Evolutionary conservation across 2,113 vertebrate species (phyloP), one percentile per base, ranked within the genome.

Genomic region (Podilymbus podiceps): DNA sequence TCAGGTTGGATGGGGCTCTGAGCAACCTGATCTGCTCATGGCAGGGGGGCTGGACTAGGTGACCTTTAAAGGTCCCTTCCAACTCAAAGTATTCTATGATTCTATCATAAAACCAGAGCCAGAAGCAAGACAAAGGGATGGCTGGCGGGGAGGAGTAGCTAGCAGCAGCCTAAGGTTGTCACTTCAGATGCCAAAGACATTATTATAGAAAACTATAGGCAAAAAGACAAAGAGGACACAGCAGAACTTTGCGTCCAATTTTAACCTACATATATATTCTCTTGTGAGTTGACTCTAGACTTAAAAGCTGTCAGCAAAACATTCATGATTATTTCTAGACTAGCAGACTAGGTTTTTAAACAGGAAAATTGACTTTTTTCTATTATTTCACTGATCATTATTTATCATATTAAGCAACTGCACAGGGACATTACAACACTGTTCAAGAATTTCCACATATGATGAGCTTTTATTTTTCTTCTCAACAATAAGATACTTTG

Each of bases 141-240:
- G 3, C 2, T 0, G 0, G 3, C 3, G 0, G 24, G 22, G 6
- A 1, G 5, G 7, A 3, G 3, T 27, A 66, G 12, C 12, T 73
- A 87, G 78, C 35, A 78, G 25, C 33, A 91, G 46, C 28, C 67
- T 62, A 33, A 80, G 33, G 31, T 12, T 50, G 30, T 60, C 28
- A 64, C 20, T 92, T 86, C 47, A 77, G 4, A 50, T 56, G 19
- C 44, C 60, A 25, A 58, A 74, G 33, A 72, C 19, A 28, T 63
- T 46, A 66, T 33, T 67, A 71, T 1, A 83, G 46, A 88, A 91
- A 91, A 44, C 30, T 17, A 79, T 1, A 69, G 28, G 28, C 31
- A 56, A 93, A 87, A 83, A 73, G 49, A 76, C 23, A 87, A 35
- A 55, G 25, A 74, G 15, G 25, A 67, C 85, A 94, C 7, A 58